A percentile compares a stretch with the other conserved stretches of the same genome.
Conservation (phyloP, 2,797 vertebrate genomes). For the Macropus fuliginosus region DNA sequence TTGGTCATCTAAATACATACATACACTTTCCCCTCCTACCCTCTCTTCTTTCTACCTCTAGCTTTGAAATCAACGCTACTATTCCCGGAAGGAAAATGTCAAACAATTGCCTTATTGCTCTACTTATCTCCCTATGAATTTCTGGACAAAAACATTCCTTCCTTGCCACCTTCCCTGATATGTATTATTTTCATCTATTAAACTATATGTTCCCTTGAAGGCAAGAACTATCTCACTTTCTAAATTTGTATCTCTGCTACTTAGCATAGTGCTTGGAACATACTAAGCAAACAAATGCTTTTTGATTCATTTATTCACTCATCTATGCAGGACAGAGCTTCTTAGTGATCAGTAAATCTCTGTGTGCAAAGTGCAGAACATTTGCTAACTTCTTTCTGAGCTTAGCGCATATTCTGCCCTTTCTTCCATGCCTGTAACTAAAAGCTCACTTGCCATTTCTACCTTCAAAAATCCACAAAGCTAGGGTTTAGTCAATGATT, state of each 20-base stretch:
- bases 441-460: neutral
- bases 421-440: neutral
- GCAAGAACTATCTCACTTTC: neutral
- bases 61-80: neutral
- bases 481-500: neutral
- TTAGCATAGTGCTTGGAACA: neutral
- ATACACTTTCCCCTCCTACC: neutral
- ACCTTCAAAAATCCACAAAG: constrained; percentile 10
- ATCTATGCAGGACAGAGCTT: neutral
- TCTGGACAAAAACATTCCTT: neutral
- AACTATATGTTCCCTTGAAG: neutral
- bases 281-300: neutral
- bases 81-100: neutral
- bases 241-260: neutral
- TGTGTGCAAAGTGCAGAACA: neutral
- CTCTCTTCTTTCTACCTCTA: neutral
- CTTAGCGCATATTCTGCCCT: constrained; percentile 6
- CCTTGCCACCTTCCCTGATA: neutral
- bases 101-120: neutral
- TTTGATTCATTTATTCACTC: neutral
- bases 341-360: neutral
- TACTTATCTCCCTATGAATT: neutral
- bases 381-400: constrained; percentile 29
- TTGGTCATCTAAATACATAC: neutral
- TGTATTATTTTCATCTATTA: neutral